Percentiles rank a stretch among this genome's conserved stretches.
These are phyloP conservation scores for Trematomus loennbergii DNA, from an alignment of 2,113 vertebrate species.

Conservation along the genomic window DNA sequence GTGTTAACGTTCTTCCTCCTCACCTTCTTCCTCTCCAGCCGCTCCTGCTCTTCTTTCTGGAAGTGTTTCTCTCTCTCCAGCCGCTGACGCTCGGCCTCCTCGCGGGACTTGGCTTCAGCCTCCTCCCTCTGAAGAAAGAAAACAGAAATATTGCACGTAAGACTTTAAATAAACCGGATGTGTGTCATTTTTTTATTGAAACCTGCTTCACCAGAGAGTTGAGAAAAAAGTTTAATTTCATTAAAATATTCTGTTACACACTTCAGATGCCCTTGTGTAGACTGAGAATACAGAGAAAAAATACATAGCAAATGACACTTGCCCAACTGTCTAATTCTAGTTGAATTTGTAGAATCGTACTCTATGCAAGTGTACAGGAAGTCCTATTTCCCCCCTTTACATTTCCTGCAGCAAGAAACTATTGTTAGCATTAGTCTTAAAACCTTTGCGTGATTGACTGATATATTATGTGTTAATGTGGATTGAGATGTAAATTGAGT, in stretches of 20 bases:
- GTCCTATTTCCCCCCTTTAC: too few relatives aligned
- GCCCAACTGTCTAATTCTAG: too few relatives aligned
- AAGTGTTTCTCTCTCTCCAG: constrained; percentile 96
- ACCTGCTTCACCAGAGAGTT: background rate
- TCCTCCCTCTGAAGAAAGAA: constrained; percentile 85
- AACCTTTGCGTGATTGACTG: too few relatives aligned
- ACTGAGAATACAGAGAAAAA: background rate
- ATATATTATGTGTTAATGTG: too few relatives aligned
- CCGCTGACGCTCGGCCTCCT: constrained; percentile 90
- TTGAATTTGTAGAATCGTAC: too few relatives aligned
- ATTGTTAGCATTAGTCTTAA: too few relatives aligned
- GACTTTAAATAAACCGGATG: too few relatives aligned
- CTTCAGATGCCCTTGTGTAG: background rate
- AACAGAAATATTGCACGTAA: background rate
- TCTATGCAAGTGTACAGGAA: too few relatives aligned
- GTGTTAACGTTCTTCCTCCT: constrained; percentile 5
- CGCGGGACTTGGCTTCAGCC: constrained; percentile 87
- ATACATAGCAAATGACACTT: too few relatives aligned
- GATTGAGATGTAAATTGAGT: too few relatives aligned
- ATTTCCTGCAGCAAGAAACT: too few relatives aligned
- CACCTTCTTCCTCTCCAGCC: constrained; percentile 96
- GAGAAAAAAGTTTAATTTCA: background rate
- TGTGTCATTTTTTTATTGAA: background rate
- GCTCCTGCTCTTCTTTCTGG: constrained; percentile 95
- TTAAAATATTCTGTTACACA: background rate